Base-by-base conservation (phyloP, 2,888 invertebrate species). In the Phalera bucephala region DNA sequence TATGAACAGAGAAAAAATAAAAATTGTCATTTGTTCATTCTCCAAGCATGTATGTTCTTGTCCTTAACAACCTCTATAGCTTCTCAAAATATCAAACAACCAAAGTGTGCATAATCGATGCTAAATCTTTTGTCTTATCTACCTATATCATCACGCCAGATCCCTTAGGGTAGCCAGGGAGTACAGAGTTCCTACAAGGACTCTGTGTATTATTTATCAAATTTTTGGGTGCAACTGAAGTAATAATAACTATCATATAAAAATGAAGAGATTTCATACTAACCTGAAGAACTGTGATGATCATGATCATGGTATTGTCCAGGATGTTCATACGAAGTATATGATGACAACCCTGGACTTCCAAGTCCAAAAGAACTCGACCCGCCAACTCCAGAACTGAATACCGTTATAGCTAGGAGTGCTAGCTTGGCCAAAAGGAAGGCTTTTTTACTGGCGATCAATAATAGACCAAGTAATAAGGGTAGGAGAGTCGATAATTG, bases 401-500 rank as follows among this genome's bases (percentile, higher is more conserved):
- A 91, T 1, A 95, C 86, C 14, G 94, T 94, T 13, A 93, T 93
- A 7, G 95, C 86, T 32, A 95, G 78, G 5, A 96, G 74, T 0
- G 95, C 95, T 31, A 96, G 45, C 70, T 96, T 96, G 28, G 94
- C 94, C 9, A 96, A 64, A 1, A 96, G 68, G 27, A 95, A 90
- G 0, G 95, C 95, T 64, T 96, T 96, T 65, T 95, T 96, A 11
- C 94, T 93, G 1, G 95, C 85, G 25, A 96, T 61, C 28, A 95
- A 91, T 21, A 96, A 76, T 5, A 92, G 67, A 0, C 95, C 95
- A 44, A 96, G 92, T 5, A 96, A 65, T 32, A 96, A 67, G 0
- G 96, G 96, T 9, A 96, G 80, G 40, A 96, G 71, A 0, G 95
- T 94, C 1, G 93, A 92, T 26, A 95, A 80, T 64, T 95, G 95